Conservation (phyloP, 2,113 vertebrate genomes). For the Pelecanus crispus region DNA sequence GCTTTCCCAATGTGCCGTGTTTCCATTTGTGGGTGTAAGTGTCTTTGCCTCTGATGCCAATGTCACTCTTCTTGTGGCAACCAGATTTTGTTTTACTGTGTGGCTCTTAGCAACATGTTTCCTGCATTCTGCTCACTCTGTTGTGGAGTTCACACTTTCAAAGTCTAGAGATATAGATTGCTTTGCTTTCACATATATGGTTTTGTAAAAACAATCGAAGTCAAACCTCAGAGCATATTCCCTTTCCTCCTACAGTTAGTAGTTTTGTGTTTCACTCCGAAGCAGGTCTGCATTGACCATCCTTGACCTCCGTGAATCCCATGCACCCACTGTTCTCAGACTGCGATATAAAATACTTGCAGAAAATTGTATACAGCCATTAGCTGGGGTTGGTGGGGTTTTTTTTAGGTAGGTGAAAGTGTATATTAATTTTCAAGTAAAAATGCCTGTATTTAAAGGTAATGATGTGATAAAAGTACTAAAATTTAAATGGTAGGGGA, state of each 20-base stretch:
- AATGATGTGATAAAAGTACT: neutral
- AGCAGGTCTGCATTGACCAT: neutral
- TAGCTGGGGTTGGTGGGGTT: neutral
- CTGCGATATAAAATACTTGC: neutral
- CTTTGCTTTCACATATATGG: constrained; percentile 9
- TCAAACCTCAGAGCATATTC: neutral
- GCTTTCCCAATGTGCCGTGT: neutral
- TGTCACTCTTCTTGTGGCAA: constrained; percentile 47
- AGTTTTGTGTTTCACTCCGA: neutral
- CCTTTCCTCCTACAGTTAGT: neutral
- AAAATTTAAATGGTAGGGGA: neutral
- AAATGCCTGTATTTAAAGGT: neutral
- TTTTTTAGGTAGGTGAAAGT: neutral
- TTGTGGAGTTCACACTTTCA: constrained; percentile 58
- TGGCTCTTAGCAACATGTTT: constrained; percentile 70
- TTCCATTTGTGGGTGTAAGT: constrained; percentile 49
- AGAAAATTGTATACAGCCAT: neutral
- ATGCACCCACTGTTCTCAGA: neutral
- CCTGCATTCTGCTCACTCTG: constrained; percentile 66
- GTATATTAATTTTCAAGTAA: neutral
- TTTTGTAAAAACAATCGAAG: neutral
- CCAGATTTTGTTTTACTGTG: constrained; percentile 71
- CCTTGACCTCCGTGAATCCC: neutral
- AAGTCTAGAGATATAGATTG: constrained; percentile 42
- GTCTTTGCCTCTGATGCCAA: constrained; percentile 54